Conservation (phyloP, 2,888 invertebrate genomes). For the Cephonodes hylas region DNA sequence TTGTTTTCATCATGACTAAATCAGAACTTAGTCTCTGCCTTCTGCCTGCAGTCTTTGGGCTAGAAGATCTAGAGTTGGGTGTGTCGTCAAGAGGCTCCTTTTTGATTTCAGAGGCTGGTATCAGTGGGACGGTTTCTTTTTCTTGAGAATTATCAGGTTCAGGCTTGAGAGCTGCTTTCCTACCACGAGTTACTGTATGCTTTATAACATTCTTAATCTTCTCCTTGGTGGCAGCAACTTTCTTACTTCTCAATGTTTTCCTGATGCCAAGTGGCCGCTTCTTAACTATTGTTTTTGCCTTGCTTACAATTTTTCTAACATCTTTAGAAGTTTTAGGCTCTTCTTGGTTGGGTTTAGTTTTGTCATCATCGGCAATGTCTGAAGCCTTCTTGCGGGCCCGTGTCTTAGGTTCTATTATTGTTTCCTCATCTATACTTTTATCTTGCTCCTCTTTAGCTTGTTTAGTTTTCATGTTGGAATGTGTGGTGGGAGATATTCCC, state of each 20-base stretch:
- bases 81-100: constrained; percentile 71
- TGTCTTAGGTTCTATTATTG: constrained; percentile 70
- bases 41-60: constrained; percentile 70
- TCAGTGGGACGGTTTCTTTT: constrained; percentile 61
- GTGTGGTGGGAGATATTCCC: constrained; percentile 68
- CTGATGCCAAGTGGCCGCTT: constrained; percentile 73
- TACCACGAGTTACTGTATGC: constrained; percentile 53
- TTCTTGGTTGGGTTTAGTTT: constrained; percentile 60
- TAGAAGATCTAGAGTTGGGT: constrained; percentile 71
- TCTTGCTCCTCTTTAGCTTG: constrained; percentile 72
- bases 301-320: constrained; percentile 57
- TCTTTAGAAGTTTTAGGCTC: constrained; percentile 74
- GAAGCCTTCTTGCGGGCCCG: constrained; percentile 75
- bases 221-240: constrained; percentile 58
- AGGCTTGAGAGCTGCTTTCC: constrained; percentile 59
- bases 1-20: constrained; percentile 72
- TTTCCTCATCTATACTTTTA: constrained; percentile 71
- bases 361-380: constrained; percentile 64
- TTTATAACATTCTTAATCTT: constrained; percentile 64
- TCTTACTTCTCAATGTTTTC: constrained; percentile 71
- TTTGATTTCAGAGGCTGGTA: constrained; percentile 71
- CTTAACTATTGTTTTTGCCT: constrained; percentile 66
- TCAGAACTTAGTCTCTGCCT: constrained; percentile 71
- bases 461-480: constrained; percentile 80
- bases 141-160: constrained; percentile 60